These are phyloP conservation scores for Nematostella vectensis DNA, from an alignment of 92 coral and sea anemone species.

Conservation along the genomic window DNA sequence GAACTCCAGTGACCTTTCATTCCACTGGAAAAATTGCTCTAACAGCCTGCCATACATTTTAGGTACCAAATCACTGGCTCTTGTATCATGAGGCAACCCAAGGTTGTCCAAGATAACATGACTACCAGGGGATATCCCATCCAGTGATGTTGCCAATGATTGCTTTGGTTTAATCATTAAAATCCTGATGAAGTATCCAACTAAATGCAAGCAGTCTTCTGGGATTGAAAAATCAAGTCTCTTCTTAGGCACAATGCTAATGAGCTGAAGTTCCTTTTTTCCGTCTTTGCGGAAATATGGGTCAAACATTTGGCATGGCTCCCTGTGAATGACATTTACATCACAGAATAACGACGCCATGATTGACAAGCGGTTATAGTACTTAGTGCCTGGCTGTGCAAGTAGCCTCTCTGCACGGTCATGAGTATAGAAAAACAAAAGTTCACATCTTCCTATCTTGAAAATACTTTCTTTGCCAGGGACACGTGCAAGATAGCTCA, in stretches of 20 bases:
- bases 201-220: constrained; percentile 42
- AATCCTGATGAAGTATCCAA: constrained; percentile 76
- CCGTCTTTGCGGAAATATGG: constrained; percentile 54
- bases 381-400: constrained; percentile 73
- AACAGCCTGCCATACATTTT: constrained; percentile 54
- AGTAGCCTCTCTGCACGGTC: constrained; percentile 75
- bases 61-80: constrained; percentile 55
- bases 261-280: constrained; percentile 41
- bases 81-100: constrained; percentile 34
- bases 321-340: constrained; percentile 53
- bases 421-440: constrained; percentile 68
- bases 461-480: constrained; percentile 67
- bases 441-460: constrained; percentile 77
- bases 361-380: constrained; percentile 77
- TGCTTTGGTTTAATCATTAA: constrained; percentile 70
- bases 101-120: constrained; percentile 52
- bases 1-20: constrained; percentile 60
- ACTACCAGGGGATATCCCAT: constrained; percentile 81
- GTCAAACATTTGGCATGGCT: constrained; percentile 63
- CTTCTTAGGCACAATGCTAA: constrained; percentile 73
- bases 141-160: constrained; percentile 57
- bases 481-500: constrained; percentile 63
- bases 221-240: constrained; percentile 36
- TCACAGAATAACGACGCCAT: constrained; percentile 75
- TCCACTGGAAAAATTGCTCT: constrained; percentile 76